Conservation (phyloP, 2,797 vertebrate species). For the Pseudochirops corinnae region DNA sequence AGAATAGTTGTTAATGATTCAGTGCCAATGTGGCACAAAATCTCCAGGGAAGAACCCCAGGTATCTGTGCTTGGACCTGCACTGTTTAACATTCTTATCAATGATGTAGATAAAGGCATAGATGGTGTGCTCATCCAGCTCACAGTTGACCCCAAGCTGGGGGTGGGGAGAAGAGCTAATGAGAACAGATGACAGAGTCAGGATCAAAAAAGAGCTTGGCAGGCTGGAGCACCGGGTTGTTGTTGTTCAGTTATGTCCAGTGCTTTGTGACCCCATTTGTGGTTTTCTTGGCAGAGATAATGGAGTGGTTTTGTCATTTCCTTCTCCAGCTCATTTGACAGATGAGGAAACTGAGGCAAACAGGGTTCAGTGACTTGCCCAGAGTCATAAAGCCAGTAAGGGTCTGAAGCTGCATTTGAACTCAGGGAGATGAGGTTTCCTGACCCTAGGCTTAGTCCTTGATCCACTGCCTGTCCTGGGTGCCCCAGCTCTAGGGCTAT, state of each 20-base stretch:
- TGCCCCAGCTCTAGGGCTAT: neutral
- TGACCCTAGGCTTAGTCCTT: neutral
- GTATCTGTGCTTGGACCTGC: neutral
- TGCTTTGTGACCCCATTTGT: too few species aligned
- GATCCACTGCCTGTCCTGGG: neutral
- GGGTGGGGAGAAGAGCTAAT: too few species aligned
- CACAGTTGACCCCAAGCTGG: rapidly evolving
- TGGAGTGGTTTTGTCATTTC: neutral
- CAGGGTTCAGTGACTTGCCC: neutral
- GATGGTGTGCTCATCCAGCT: neutral
- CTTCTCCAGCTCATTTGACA: neutral
- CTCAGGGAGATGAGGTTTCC: neutral
- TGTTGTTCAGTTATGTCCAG: neutral
- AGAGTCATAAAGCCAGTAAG: neutral
- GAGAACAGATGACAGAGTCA: neutral
- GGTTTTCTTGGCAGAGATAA: neutral
- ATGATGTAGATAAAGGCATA: neutral
- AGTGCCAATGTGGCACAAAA: neutral
- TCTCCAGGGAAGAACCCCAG: neutral
- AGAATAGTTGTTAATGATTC: neutral
- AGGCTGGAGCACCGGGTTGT: neutral
- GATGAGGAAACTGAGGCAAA: constrained; percentile 4
- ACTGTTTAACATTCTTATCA: neutral
- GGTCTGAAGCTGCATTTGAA: neutral
- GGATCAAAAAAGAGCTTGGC: neutral